Percentiles rank a stretch among this genome's conserved stretches.
These are phyloP conservation scores for Yponomeuta malinellus DNA, from an alignment of 2,888 invertebrate species.

Conservation along the genomic window DNA sequence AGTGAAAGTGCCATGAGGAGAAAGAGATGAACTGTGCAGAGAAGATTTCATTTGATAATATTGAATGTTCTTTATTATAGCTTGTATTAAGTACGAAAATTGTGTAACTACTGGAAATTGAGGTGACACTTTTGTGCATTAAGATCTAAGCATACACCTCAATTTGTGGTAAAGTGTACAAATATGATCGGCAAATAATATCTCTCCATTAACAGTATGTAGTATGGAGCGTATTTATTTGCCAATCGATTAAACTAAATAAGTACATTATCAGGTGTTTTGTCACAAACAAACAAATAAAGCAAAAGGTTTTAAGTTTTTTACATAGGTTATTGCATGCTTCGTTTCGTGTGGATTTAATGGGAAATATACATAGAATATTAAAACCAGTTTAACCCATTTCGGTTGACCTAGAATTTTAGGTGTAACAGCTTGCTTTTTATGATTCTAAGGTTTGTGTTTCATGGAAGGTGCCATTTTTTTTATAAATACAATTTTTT, in stretches of 20 bases:
- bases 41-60: not conserved
- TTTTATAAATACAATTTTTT: not conserved
- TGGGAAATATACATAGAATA: not conserved
- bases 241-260: too few species aligned
- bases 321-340: too few species aligned
- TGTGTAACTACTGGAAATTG: not conserved
- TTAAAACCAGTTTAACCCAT: too few species aligned
- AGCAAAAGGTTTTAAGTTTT: not conserved
- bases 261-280: too few species aligned
- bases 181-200: too few species aligned
- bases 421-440: not conserved
- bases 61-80: not conserved
- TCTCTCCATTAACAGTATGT: too few species aligned
- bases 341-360: too few species aligned
- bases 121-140: not conserved
- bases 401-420: too few species aligned
- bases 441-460: not conserved
- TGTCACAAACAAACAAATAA: not conserved
- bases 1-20: conserved; percentile 4
- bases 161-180: too few species aligned
- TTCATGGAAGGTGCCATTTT: not conserved
- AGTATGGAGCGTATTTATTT: too few species aligned
- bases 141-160: not conserved
- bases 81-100: not conserved
- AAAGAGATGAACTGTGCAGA: not conserved